phyloP scores from a whole-genome alignment of 2,797 vertebrate species.

The Tadarida brasiliensis region DNA sequence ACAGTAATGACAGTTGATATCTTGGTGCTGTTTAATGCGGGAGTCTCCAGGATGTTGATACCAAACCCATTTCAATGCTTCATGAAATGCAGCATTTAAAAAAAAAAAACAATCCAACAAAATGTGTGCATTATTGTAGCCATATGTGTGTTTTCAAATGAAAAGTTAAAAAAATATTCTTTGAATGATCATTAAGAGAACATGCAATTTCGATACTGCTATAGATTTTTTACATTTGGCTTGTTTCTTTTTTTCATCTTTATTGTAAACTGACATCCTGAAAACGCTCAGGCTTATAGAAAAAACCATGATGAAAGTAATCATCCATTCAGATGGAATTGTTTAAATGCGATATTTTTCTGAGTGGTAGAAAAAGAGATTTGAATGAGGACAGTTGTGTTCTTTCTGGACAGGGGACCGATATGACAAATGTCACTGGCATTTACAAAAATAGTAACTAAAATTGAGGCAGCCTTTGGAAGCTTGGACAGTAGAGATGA shows the following conservation, averaged over 20 bases:
- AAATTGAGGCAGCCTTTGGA: neutral
- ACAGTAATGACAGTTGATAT: slow-evolving; percentile 68
- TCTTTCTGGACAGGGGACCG: neutral
- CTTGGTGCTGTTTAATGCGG: slow-evolving; percentile 33
- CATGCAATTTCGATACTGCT: neutral
- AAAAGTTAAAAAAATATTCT: slow-evolving; percentile 29
- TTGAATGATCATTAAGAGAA: neutral
- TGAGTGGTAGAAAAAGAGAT: neutral
- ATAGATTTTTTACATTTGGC: neutral
- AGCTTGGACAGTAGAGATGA: neutral
- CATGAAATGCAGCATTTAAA: slow-evolving; percentile 37
- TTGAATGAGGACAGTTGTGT: neutral
- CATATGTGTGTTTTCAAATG: neutral
- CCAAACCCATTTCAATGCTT: slow-evolving; percentile 65
- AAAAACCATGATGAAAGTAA: neutral
- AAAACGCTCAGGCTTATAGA: neutral
- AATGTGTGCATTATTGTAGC: slow-evolving; percentile 23
- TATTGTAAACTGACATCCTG: neutral
- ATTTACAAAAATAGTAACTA: slow-evolving; percentile 34
- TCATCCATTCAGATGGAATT: neutral
- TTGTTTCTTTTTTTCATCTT: neutral
- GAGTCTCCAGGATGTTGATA: slow-evolving; percentile 11
- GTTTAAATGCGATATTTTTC: neutral
- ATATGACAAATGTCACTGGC: slow-evolving; percentile 42
- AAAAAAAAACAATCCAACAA: slow-evolving; percentile 22